Evolutionary conservation across 2,797 vertebrate genomes (phyloP), one percentile per base, ranked within the genome.

Genomic region (Avahi laniger): DNA sequence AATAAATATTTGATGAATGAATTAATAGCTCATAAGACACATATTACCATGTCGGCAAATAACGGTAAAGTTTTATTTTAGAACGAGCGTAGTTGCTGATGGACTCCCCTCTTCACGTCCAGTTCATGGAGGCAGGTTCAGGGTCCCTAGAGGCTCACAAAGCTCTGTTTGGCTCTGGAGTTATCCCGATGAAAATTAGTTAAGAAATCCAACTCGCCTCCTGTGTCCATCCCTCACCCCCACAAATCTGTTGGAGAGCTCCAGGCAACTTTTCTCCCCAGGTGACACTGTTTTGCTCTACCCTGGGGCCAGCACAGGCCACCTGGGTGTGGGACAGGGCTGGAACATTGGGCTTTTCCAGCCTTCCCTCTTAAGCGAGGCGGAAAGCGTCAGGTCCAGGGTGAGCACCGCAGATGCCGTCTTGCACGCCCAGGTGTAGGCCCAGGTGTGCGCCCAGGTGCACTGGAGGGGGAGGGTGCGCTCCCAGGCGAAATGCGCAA

Each of bases 351-450:
- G n/a, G 17, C 33, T 35, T n/a, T 18, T 10, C 14, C 76, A 54
- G 76, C 18, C 8, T 70, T 38, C 30, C 13, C 7, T 61, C 57
- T 59, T 10, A 12, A 43, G 50, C 3, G 2, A 46, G 5, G 48
- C 4, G 7, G 41, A 54, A 57, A 48, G 65, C 41, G 33, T 79
- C 20, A 7, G 30, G 28, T 35, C 61, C 65, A 30, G 79, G 26
- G 26, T n/a, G 85, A 79, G 65, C 8, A 18, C n/a, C 12, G 0
- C 30, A 8, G 11, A 48, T 5, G n/a, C 28, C 7, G 10, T 11
- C 0, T 4, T 46, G n/a, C 24, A 0, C 3, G 57, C 3, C 48
- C 41, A 52, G 75, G 26, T 22, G 38, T 5, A 0, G 26, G 59
- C 8, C 50, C 4, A 15, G 54, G 59, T 6, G 41, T 4, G 8